A percentile compares a stretch with the other conserved stretches of the same genome.
These are phyloP conservation scores for Escarpia spicata DNA, from an alignment of 2,888 invertebrate species.

Conservation along the genomic window DNA sequence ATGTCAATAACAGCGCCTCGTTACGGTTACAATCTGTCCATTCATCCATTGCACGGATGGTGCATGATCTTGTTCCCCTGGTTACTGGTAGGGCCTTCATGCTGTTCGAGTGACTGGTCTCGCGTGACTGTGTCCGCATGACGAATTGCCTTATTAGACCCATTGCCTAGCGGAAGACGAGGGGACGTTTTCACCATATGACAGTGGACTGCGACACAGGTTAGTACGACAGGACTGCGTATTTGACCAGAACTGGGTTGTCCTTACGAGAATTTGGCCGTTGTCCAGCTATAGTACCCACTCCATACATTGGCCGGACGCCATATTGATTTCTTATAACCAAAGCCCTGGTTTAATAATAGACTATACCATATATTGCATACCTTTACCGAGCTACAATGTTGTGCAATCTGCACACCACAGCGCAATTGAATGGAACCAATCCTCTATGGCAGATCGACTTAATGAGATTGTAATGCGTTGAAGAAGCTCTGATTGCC, in stretches of 20 bases:
- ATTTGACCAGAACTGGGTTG: not conserved
- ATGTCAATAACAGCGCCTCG: too few species aligned
- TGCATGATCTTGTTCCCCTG: not conserved
- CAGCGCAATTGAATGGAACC: not conserved
- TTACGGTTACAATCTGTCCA: not conserved
- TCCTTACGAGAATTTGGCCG: not conserved
- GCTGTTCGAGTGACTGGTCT: not conserved
- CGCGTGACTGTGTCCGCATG: not conserved
- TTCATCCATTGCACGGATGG: not conserved
- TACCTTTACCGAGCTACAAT: not conserved
- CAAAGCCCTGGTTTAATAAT: not conserved
- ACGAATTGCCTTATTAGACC: not conserved
- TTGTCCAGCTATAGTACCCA: not conserved
- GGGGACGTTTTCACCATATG: not conserved
- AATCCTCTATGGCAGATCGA: not conserved
- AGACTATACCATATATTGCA: not conserved
- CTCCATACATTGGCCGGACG: not conserved
- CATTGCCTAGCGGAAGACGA: not conserved
- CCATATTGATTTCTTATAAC: not conserved
- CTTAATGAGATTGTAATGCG: slow-evolving; percentile 9
- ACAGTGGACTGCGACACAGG: not conserved
- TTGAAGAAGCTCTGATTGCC: not conserved
- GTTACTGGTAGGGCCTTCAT: not conserved
- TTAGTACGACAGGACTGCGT: not conserved
- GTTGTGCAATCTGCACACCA: not conserved